phyloP scores from a whole-genome alignment of 2,888 invertebrate species.

The Rhagophthalmus giganteus region DNA sequence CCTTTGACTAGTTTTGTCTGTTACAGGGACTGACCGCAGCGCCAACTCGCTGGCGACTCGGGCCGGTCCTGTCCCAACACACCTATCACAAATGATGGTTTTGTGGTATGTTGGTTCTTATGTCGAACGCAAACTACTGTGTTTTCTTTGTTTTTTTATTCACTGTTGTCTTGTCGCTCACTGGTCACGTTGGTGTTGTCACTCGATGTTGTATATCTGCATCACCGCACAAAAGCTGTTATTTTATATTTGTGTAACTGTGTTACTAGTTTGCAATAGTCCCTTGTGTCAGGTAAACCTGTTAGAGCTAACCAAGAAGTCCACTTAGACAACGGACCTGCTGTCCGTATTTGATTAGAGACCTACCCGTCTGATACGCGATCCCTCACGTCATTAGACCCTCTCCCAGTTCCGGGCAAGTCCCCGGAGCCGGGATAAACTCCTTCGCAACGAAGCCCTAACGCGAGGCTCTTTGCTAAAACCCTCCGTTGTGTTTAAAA shows the following conservation, averaged over 20 bases:
- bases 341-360: constrained; percentile 51
- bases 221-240: constrained; percentile 46
- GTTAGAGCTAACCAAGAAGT: constrained; percentile 43
- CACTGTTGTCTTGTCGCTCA: constrained; percentile 43
- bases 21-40: constrained; percentile 58
- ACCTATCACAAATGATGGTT: constrained; percentile 54
- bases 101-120: constrained; percentile 55
- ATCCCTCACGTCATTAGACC: constrained; percentile 50
- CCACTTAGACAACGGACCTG: constrained; percentile 48
- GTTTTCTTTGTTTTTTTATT: constrained; percentile 31
- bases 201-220: constrained; percentile 50
- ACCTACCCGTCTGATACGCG: constrained; percentile 44
- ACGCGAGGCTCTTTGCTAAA: constrained; percentile 28
- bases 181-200: constrained; percentile 51
- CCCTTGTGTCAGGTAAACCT: constrained; percentile 39
- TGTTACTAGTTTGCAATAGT: constrained; percentile 35
- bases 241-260: constrained; percentile 29
- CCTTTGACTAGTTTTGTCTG: constrained; percentile 52
- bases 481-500: constrained; percentile 29
- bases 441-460: constrained; percentile 39
- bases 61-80: constrained; percentile 53
- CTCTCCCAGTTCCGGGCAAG: constrained; percentile 33
- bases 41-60: constrained; percentile 56
- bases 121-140: constrained; percentile 26
- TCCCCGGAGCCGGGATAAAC: constrained; percentile 40